Evolutionary conservation across 2,797 vertebrate species (phyloP), one percentile per base, ranked within the genome.

Genomic region (Rhinichthys osculus): DNA sequence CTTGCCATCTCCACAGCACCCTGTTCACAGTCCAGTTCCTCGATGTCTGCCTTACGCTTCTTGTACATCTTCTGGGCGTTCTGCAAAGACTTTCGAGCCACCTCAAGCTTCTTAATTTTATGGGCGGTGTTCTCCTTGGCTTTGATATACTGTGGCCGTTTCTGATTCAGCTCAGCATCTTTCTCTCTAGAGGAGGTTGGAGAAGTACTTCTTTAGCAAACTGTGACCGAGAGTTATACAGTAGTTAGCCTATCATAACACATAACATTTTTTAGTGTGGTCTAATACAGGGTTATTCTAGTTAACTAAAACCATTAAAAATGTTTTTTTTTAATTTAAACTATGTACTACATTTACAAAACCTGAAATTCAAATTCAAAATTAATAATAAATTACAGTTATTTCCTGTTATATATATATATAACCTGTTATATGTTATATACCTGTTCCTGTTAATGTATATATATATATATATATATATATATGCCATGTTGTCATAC

Each of bases 91-190:
- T 99, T 99, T 2, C 97, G 95, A 0, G 98, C 98, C 0, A 97
- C 97, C 89, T 99, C 97, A n/a, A 99, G 91, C 90, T 99, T 98
- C 93, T 99, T 99, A 89, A 99, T 99, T 92, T 99, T 99, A 92
- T 99, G 98, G 0, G 98, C 96, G 0, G 98, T 99, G 94, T 99
- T 99, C 78, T 99, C 98, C 91, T 99, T 99, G 77, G 98, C 98
- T 89, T 99, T 99, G 94, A 99, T 99, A 94, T 99, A 99, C 90
- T 98, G 97, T 0, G 98, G 98, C 3, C 98, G 93, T 91, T 99
- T 99, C 89, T 99, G 98, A 91, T 99, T 99, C 83, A 99, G 91
- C 90, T 99, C 98, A 0, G 98, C 96, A 89, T 99, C 98, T 85
- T 99, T 99, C 87, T 99, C 98, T 91, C 97, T 99, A 92, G 81